A percentile compares a stretch with the other conserved stretches of the same genome.
Evolutionary conservation across 2,888 invertebrate species (phyloP).

Genomic region (Hoplodrina blanda): DNA sequence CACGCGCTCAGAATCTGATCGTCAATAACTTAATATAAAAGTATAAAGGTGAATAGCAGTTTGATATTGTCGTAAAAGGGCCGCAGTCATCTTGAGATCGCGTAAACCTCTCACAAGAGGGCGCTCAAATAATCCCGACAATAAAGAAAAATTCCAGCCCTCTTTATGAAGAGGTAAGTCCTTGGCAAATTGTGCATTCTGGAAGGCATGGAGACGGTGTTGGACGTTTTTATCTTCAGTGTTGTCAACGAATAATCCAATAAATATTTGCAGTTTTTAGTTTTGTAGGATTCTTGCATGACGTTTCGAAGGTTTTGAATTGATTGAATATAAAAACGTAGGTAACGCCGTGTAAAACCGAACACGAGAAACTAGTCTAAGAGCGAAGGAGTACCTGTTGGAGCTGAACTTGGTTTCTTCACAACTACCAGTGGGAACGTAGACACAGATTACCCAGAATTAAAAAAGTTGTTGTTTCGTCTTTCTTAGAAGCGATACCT

Average conservation of each 20-base stretch:
- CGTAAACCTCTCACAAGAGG: slow-evolving; percentile 87
- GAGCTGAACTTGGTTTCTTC: too few species aligned
- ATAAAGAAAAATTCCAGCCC: slow-evolving; percentile 90
- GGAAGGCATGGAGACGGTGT: slow-evolving; percentile 70
- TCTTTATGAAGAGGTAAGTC: slow-evolving; percentile 91
- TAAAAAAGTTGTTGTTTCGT: background rate
- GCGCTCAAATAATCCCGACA: slow-evolving; percentile 89
- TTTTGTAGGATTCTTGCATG: too few species aligned
- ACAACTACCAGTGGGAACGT: too few species aligned
- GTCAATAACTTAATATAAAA: slow-evolving; percentile 87
- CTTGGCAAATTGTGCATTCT: slow-evolving; percentile 85
- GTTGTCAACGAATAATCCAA: too few species aligned
- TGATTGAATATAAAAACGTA: too few species aligned
- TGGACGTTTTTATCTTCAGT: background rate
- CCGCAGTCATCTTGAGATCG: slow-evolving; percentile 87
- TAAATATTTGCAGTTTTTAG: too few species aligned
- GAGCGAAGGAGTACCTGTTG: too few species aligned
- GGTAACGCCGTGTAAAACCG: too few species aligned
- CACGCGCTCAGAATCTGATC: slow-evolving; percentile 54
- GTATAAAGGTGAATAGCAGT: slow-evolving; percentile 85
- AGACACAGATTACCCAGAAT: too few species aligned
- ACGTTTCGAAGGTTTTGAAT: too few species aligned
- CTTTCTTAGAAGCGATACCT: background rate
- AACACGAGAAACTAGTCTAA: too few species aligned
- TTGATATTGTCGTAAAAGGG: slow-evolving; percentile 88